Evolutionary conservation across 2,113 vertebrate genomes (phyloP).

Genomic region (Ramphastos sulfuratus): DNA sequence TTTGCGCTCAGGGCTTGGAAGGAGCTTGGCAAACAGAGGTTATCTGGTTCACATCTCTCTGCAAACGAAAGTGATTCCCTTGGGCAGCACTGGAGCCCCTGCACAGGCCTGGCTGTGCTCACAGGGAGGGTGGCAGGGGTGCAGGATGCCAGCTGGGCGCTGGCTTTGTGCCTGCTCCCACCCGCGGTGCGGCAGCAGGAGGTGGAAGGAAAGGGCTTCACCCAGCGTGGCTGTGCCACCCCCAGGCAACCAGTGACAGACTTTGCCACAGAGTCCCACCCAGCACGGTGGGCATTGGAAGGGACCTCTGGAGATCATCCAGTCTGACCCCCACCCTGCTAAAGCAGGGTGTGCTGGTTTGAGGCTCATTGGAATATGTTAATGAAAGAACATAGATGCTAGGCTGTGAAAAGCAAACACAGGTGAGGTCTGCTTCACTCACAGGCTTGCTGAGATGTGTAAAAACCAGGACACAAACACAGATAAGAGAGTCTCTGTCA

Average conservation of each 20-base stretch:
- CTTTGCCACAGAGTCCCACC: background rate
- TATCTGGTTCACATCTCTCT: background rate
- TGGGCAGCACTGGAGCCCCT: background rate
- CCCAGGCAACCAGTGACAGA: fast-evolving
- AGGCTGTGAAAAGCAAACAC: too few relatives aligned
- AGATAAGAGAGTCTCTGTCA: too few relatives aligned
- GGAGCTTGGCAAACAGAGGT: background rate
- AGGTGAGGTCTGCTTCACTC: too few relatives aligned
- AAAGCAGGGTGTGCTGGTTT: too few relatives aligned
- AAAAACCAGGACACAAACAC: too few relatives aligned
- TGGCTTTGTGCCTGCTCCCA: fast-evolving
- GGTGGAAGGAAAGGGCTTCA: fast-evolving
- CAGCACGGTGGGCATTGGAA: too few relatives aligned
- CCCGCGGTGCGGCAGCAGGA: background rate
- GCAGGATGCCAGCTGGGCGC: fast-evolving
- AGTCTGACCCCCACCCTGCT: too few relatives aligned
- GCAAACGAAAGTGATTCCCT: background rate
- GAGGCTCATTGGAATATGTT: too few relatives aligned
- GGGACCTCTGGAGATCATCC: too few relatives aligned
- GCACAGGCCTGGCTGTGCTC: background rate
- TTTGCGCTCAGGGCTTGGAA: background rate
- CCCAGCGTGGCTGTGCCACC: background rate
- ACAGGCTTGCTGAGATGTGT: too few relatives aligned
- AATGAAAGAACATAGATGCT: too few relatives aligned
- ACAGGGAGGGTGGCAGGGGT: fast-evolving